Conservation (phyloP, 2,797 vertebrate species). For the Crocodylus rhombifer region DNA sequence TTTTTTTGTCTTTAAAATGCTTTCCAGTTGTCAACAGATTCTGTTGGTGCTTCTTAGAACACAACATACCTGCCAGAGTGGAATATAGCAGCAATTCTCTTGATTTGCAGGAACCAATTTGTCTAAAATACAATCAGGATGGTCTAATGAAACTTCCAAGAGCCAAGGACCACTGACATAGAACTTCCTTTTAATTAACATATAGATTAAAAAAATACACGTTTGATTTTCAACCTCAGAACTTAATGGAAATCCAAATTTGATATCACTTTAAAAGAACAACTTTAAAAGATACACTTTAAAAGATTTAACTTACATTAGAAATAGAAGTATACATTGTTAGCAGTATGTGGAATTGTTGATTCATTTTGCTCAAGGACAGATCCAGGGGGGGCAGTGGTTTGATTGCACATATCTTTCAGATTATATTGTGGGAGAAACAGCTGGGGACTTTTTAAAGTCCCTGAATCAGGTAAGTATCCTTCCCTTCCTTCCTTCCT, state of each 20-base stretch:
- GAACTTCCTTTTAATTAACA: neutral
- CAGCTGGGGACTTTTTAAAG: too few relatives aligned
- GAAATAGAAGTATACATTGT: neutral
- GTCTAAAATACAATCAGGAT: neutral
- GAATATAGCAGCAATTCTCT: neutral
- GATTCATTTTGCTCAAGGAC: neutral
- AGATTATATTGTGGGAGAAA: too few relatives aligned
- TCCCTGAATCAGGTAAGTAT: too few relatives aligned
- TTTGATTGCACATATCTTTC: too few relatives aligned
- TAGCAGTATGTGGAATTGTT: neutral
- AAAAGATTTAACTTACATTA: neutral
- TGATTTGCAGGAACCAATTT: neutral
- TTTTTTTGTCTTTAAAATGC: conserved; percentile 46
- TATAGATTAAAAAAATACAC: neutral
- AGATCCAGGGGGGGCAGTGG: too few relatives aligned
- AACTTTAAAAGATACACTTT: neutral
- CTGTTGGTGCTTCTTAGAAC: neutral
- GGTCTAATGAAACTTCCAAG: neutral
- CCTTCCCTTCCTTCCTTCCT: too few relatives aligned
- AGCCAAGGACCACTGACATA: neutral
- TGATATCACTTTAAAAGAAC: neutral
- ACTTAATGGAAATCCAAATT: neutral
- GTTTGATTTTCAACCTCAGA: neutral
- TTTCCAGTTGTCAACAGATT: neutral
- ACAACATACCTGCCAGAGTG: neutral